Evolutionary conservation across 2,113 vertebrate genomes (phyloP).

Genomic region (Athene noctua): DNA sequence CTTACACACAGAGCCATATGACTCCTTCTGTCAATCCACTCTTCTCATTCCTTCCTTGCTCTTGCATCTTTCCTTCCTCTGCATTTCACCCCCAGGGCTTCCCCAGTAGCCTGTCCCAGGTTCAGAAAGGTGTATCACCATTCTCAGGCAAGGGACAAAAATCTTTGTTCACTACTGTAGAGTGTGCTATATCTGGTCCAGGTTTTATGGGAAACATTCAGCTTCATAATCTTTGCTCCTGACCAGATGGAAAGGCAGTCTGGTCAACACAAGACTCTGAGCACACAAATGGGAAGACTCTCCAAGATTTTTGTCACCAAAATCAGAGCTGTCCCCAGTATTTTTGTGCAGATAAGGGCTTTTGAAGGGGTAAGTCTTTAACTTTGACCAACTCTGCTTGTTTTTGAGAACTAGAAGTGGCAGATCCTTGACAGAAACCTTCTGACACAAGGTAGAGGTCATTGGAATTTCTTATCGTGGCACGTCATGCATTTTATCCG

Average conservation of each 20-base stretch:
- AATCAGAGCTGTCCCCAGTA: background rate
- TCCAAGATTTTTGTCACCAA: background rate
- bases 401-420: background rate
- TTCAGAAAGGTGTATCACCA: background rate
- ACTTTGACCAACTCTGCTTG: background rate
- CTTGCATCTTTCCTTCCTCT: background rate
- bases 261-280: background rate
- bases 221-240: background rate
- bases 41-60: background rate
- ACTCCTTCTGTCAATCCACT: background rate
- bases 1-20: no score
- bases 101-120: background rate
- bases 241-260: background rate
- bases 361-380: background rate
- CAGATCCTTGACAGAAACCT: background rate
- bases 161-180: background rate
- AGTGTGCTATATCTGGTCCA: background rate
- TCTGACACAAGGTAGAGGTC: background rate
- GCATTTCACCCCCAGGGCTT: background rate
- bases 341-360: background rate
- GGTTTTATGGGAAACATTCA: background rate
- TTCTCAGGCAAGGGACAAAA: background rate
- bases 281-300: background rate
- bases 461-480: background rate
- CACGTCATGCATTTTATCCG: background rate